phyloP scores from a whole-genome alignment of 2,797 vertebrate species.

The Hemitrygon akajei region DNA sequence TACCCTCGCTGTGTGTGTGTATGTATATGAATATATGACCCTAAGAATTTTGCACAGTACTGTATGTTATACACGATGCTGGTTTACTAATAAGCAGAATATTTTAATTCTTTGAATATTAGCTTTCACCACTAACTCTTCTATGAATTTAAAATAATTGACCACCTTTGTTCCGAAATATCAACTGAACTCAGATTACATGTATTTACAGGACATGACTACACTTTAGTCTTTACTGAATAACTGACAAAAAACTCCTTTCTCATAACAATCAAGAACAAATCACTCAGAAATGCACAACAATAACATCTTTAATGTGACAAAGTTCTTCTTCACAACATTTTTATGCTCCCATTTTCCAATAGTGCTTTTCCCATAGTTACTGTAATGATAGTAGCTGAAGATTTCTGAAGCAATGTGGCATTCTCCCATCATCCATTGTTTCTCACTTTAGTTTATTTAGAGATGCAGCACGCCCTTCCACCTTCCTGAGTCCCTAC shows the following conservation, averaged over 20 bases:
- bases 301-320: background rate
- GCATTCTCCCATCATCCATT: background rate
- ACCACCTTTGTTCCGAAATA: background rate
- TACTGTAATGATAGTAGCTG: background rate
- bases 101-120: background rate
- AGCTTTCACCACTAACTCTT: background rate
- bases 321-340: background rate
- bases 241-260: background rate
- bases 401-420: background rate
- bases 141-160: slow-evolving; percentile 16
- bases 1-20: no score
- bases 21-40: no score
- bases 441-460: no score
- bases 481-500: no score
- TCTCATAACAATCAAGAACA: background rate
- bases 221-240: background rate
- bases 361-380: background rate
- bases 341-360: background rate
- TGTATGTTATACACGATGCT: background rate
- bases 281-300: background rate
- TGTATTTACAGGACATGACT: background rate
- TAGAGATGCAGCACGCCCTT: no score
- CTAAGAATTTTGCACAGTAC: no score
- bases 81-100: background rate
- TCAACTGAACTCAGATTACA: background rate